A percentile compares a stretch with the other conserved stretches of the same genome.
Evolutionary conservation across 2,113 vertebrate genomes (phyloP).

Genomic region (Coturnix japonica): DNA sequence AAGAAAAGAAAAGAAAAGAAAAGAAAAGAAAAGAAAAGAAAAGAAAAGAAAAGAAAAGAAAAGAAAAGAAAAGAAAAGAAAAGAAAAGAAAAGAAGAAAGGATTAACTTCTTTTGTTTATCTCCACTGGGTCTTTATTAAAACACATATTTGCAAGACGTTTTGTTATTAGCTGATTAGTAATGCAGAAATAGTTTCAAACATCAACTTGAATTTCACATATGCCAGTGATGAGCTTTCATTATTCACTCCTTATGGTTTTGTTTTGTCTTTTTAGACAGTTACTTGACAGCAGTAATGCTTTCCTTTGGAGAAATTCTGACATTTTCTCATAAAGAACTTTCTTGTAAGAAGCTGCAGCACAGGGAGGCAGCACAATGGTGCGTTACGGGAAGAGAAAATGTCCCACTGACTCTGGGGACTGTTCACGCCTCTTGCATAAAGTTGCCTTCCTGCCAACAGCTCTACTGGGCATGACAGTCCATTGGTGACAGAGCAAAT

Average conservation of each 20-base stretch:
- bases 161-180: slow-evolving; percentile 61
- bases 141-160: slow-evolving; percentile 27
- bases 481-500: background rate
- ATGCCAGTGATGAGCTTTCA: slow-evolving; percentile 20
- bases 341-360: background rate
- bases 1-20: too few species aligned
- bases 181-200: too few species aligned
- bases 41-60: too few species aligned
- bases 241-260: slow-evolving; percentile 55
- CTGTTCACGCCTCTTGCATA: background rate
- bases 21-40: too few species aligned
- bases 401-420: background rate
- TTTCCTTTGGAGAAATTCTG: slow-evolving; percentile 53
- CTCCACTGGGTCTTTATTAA: slow-evolving; percentile 64
- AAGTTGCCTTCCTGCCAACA: background rate
- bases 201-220: slow-evolving; percentile 35
- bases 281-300: slow-evolving; percentile 17
- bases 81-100: too few species aligned
- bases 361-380: background rate
- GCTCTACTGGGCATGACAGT: background rate
- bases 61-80: too few species aligned
- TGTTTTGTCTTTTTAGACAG: slow-evolving; percentile 44
- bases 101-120: too few species aligned
- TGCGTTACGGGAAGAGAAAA: background rate
- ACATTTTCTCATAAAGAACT: slow-evolving; percentile 30